Percentiles rank a stretch among this genome's conserved stretches.
These are phyloP conservation scores for Laodelphax striatellus DNA, from an alignment of 1,140 invertebrate species.

Conservation along the genomic window DNA sequence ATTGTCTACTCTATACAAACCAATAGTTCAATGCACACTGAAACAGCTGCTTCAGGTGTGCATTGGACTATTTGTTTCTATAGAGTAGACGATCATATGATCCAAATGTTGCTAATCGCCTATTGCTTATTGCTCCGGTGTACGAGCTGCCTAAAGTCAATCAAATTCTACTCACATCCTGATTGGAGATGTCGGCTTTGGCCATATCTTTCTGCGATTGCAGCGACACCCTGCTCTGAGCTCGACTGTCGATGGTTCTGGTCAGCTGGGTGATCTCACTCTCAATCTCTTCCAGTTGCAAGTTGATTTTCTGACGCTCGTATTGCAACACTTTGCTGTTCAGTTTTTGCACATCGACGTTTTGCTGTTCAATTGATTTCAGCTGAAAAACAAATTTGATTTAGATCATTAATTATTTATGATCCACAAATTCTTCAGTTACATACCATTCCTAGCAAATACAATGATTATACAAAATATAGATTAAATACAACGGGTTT, in stretches of 20 bases:
- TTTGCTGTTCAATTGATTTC: conserved; percentile 25
- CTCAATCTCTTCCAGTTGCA: conserved; percentile 13
- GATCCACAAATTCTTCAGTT: too few relatives aligned
- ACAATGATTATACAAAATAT: too few relatives aligned
- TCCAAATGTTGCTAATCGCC: too few relatives aligned
- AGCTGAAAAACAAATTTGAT: conserved; percentile 19
- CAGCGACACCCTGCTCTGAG: conserved; percentile 3
- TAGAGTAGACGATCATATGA: too few relatives aligned
- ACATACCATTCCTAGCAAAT: too few relatives aligned
- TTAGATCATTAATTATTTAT: not conserved
- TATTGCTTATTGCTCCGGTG: too few relatives aligned
- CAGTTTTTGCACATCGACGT: conserved; percentile 24
- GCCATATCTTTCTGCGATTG: conserved; percentile 34
- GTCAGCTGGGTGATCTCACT: conserved; percentile 25
- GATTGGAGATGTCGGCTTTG: conserved; percentile 50
- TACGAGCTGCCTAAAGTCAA: too few relatives aligned
- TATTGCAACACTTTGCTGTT: conserved; percentile 19
- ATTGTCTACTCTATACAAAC: too few relatives aligned
- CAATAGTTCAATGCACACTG: too few relatives aligned
- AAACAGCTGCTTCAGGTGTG: too few relatives aligned
- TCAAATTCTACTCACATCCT: conserved; percentile 49
- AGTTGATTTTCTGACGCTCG: conserved; percentile 15
- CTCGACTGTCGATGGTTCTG: not conserved
- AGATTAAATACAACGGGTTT: too few relatives aligned
- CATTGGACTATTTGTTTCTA: too few relatives aligned